Evolutionary conservation across 1,140 invertebrate genomes (phyloP), one percentile per base, ranked within the genome.

Genomic region (Littorina saxatilis): DNA sequence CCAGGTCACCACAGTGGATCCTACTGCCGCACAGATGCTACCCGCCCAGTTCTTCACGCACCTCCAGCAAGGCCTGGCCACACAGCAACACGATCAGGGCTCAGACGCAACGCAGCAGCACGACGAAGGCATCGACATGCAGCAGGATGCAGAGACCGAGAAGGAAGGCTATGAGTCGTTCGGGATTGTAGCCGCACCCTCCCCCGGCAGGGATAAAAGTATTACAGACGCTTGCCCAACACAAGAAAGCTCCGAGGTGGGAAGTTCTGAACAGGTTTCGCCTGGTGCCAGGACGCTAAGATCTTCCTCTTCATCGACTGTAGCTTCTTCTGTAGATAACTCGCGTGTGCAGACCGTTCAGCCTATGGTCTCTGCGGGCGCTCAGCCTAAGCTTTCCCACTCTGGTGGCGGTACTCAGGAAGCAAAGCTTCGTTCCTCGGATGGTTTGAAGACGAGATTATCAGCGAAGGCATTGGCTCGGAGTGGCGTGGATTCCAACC

Each of bases 1-100:
- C 13, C 66, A 68, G 66, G 66, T 68, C 11, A 68, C 66, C 13
- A 23, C 66, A 37, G 66, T 68, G 35, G 66, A 68, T 35, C 66
- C 55, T 5, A 13, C 55, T 5, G n/a, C 23, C 13, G 37, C 66
- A 17, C 66, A 13, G 13, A 20, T 23, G 2, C 27, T 39, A 20
- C 66, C 66, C 2, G 35, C 66, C 32, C 66, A 68, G 11, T 39
- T 68, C 66, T 68, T 68, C 66, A 39, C 66, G 5, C 32, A 13
- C 66, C 32, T 39, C 15, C 66, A 68, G 37, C 66, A n/a, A 1
- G 11, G 7, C 35, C 17, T 3, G 7, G 7, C 11, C 35, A 35
- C 66, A 2, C 66, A 68, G 37, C 35, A 32, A 17, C 66, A 68
- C 11, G 13, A n/a, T 15, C 61, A 63, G 17, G 61, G 13, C 27